Conservation (phyloP, 2,113 vertebrate species). For the Ascaphus truei region DNA sequence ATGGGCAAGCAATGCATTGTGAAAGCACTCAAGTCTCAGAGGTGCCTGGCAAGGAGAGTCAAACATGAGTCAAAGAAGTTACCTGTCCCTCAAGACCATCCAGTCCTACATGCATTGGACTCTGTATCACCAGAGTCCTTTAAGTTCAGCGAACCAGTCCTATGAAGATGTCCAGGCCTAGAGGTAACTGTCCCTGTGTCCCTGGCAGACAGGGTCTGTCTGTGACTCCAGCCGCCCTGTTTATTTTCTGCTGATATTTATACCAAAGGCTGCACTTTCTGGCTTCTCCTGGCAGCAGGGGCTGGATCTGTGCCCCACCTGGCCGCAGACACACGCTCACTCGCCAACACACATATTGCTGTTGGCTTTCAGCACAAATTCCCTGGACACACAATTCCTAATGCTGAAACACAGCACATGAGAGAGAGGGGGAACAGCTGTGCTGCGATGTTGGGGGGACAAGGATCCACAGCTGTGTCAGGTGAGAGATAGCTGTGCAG, state of each 20-base stretch:
- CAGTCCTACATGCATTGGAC: too few species aligned
- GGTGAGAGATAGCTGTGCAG: constrained; percentile 20
- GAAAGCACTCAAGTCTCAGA: too few species aligned
- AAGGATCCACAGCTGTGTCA: constrained; percentile 32
- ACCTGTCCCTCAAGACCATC: too few species aligned
- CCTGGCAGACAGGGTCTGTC: constrained; percentile 25
- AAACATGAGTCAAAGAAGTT: too few species aligned
- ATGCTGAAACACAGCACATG: constrained; percentile 35
- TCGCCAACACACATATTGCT: constrained; percentile 33
- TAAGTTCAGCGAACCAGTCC: not conserved
- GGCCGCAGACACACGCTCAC: constrained; percentile 11
- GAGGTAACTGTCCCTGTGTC: not conserved
- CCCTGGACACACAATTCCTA: constrained; percentile 34
- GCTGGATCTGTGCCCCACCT: constrained; percentile 32
- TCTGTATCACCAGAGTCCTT: not conserved
- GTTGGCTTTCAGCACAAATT: constrained; percentile 26
- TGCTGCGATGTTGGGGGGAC: not conserved
- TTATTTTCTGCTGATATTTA: constrained; percentile 33
- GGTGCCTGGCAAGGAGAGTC: not conserved
- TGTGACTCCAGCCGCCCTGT: constrained; percentile 19
- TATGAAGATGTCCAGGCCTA: constrained; percentile 10
- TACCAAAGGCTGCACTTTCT: constrained; percentile 29
- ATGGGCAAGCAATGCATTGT: not conserved
- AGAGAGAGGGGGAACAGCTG: constrained; percentile 32
- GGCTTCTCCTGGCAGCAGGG: constrained; percentile 23